Conservation (phyloP, 2,113 vertebrate genomes). For the Thunnus maccoyii region DNA sequence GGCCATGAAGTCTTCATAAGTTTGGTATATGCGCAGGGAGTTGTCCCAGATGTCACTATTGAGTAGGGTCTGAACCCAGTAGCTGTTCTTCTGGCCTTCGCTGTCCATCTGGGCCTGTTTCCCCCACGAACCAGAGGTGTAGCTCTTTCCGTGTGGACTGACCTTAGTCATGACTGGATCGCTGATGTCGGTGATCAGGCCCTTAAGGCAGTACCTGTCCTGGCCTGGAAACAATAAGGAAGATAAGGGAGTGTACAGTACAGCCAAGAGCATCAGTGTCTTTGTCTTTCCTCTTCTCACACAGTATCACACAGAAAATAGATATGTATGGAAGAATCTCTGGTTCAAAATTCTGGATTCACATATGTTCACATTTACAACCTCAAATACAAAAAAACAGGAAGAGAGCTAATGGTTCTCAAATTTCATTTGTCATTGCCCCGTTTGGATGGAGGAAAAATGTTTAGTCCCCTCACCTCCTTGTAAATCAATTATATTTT, state of each 20-base stretch:
- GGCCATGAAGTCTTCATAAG: constrained; percentile 86
- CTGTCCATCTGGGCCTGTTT: constrained; percentile 76
- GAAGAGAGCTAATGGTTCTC: too few relatives aligned
- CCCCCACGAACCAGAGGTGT: constrained; percentile 90
- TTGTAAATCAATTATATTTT: too few relatives aligned
- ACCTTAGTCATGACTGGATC: constrained; percentile 86
- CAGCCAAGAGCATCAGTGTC: background rate
- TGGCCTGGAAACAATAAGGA: constrained; percentile 46
- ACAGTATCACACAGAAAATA: too few relatives aligned
- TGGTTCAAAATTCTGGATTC: too few relatives aligned
- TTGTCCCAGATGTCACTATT: constrained; percentile 71
- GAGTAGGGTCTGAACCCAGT: constrained; percentile 89
- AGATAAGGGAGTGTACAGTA: background rate
- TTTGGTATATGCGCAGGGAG: constrained; percentile 82
- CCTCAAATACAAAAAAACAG: too few relatives aligned
- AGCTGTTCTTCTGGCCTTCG: constrained; percentile 64
- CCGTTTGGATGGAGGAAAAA: too few relatives aligned
- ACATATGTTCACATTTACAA: too few relatives aligned
- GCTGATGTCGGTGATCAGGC: constrained; percentile 85
- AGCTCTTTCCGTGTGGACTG: constrained; percentile 86
- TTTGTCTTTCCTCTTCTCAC: too few relatives aligned
- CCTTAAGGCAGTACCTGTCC: constrained; percentile 62
- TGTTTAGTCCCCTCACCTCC: too few relatives aligned
- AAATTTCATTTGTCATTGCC: too few relatives aligned
- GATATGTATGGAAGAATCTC: too few relatives aligned